Conservation (phyloP, 2,113 vertebrate species). For the Andinoacara biseriatus region DNA sequence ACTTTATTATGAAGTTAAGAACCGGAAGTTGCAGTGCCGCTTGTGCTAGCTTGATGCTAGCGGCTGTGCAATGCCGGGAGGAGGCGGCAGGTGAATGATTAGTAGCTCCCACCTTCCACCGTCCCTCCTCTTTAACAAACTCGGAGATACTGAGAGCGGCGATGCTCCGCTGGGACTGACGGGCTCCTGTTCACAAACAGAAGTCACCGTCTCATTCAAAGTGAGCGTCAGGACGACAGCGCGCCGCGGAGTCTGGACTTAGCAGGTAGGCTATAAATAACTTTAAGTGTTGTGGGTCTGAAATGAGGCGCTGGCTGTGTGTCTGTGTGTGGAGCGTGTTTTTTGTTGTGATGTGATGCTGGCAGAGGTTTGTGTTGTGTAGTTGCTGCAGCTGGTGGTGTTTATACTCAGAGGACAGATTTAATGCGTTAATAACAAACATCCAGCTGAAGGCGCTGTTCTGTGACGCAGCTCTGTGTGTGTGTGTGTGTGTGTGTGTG, state of each 20-base stretch:
- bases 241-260: conserved; percentile 48
- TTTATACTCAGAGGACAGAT: not conserved
- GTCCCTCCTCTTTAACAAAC: conserved; percentile 24
- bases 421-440: not conserved
- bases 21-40: conserved; percentile 10
- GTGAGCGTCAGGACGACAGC: conserved; percentile 6
- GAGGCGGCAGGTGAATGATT: conserved; percentile 69
- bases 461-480: conserved; percentile 22
- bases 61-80: conserved; percentile 29
- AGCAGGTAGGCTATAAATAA: conserved; percentile 74
- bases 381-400: not conserved
- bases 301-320: not conserved
- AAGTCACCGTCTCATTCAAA: not conserved
- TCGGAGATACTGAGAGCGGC: not conserved
- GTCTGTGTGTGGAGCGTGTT: not conserved
- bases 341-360: not conserved
- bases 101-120: not conserved
- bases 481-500: not conserved
- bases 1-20: conserved; percentile 35
- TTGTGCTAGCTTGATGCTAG: not conserved
- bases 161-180: not conserved
- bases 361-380: not conserved
- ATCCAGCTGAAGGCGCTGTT: not conserved
- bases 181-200: rapidly evolving
- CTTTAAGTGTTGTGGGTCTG: not conserved